phyloP scores from a whole-genome alignment of 2,113 vertebrate species.

The Podocnemis expansa region DNA sequence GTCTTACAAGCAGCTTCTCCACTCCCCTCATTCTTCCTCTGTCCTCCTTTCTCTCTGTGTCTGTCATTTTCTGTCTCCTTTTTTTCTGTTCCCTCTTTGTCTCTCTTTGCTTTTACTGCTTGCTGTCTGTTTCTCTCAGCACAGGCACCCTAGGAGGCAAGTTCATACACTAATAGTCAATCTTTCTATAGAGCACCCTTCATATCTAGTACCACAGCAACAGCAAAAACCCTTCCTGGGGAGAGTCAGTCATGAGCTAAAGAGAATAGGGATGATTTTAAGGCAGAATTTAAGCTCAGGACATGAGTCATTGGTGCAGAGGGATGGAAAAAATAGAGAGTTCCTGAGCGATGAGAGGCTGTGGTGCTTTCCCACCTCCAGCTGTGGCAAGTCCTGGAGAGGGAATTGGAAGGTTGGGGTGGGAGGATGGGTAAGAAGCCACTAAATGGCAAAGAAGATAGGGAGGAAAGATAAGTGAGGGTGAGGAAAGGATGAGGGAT shows the following conservation, averaged over 20 bases:
- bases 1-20: not conserved
- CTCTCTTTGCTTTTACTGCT: conserved; percentile 1
- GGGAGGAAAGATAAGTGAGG: not conserved
- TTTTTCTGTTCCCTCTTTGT: not conserved
- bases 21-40: not conserved
- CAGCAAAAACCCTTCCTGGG: not conserved
- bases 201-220: not conserved
- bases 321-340: not conserved
- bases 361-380: fast-evolving
- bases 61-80: conserved; percentile 2
- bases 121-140: not conserved
- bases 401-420: not conserved
- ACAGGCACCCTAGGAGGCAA: not conserved
- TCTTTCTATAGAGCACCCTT: not conserved
- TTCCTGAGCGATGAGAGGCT: not conserved
- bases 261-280: not conserved
- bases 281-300: not conserved
- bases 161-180: not conserved
- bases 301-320: not conserved
- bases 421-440: not conserved
- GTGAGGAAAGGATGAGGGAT: not conserved
- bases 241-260: not conserved
- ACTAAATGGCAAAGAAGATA: not conserved
- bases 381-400: not conserved
- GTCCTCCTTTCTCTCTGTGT: conserved; percentile 19